phyloP scores from a whole-genome alignment of 2,113 vertebrate species.

The Recurvirostra avosetta region DNA sequence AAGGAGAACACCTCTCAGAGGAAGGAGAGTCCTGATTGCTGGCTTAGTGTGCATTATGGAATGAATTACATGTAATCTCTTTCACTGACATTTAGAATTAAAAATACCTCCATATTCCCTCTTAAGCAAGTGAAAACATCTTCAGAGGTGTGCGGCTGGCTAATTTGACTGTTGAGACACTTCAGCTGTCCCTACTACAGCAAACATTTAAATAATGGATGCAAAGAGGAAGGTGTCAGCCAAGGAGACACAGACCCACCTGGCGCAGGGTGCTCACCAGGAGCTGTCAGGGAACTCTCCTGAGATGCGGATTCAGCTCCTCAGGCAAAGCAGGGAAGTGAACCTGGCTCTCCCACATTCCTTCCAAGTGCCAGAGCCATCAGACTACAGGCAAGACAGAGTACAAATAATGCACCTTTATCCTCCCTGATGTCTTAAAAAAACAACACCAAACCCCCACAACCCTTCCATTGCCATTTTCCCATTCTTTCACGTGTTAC shows the following conservation, averaged over 20 bases:
- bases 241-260: background rate
- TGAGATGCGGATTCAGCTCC: background rate
- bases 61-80: background rate
- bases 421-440: background rate
- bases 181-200: background rate
- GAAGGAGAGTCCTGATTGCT: background rate
- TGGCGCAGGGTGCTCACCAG: background rate
- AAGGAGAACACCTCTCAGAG: background rate
- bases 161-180: background rate
- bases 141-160: background rate
- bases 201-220: background rate
- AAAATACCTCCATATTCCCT: background rate
- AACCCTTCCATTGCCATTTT: background rate
- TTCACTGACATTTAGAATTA: background rate
- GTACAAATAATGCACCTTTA: background rate
- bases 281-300: background rate
- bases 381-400: background rate
- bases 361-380: conserved; percentile 15
- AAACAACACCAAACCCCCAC: background rate
- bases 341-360: conserved; percentile 59
- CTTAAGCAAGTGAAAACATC: background rate
- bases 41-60: background rate
- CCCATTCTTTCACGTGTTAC: background rate
- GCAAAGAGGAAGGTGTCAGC: background rate
- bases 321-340: background rate